These are phyloP conservation scores for Temnothorax rugatulus DNA, from an alignment of 2,888 invertebrate species.

Conservation along the genomic window DNA sequence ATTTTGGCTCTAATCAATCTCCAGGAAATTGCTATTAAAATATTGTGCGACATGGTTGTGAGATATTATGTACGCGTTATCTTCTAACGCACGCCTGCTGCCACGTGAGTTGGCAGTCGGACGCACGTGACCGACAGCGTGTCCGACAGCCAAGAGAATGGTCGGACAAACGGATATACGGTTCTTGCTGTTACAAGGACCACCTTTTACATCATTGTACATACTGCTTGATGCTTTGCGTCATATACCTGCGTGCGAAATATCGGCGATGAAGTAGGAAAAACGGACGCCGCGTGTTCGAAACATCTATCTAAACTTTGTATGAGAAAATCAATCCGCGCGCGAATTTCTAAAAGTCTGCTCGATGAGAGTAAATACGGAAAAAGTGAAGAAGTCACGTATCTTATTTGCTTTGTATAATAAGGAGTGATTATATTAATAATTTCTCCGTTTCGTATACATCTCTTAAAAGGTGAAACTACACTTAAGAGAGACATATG, in stretches of 20 bases:
- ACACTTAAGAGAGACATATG: neutral
- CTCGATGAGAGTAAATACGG: neutral
- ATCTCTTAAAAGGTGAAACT: conserved; percentile 8
- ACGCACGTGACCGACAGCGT: conserved; percentile 69
- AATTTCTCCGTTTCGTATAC: neutral
- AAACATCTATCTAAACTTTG: neutral
- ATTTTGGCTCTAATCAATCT: neutral
- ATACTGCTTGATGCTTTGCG: conserved; percentile 56
- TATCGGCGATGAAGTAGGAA: conserved; percentile 41
- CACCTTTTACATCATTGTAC: conserved; percentile 63
- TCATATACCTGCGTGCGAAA: conserved; percentile 54
- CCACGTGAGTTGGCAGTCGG: conserved; percentile 66
- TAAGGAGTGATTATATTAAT: neutral
- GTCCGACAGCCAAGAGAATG: conserved; percentile 58
- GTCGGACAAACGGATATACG: conserved; percentile 65
- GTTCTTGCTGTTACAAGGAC: conserved; percentile 61
- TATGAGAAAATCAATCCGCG: neutral
- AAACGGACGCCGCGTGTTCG: conserved; percentile 18
- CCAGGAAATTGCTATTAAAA: neutral
- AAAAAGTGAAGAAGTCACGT: neutral
- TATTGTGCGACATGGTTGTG: neutral
- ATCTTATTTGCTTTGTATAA: conserved; percentile 1
- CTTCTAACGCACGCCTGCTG: conserved; percentile 48
- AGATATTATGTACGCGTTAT: neutral
- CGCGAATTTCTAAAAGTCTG: neutral